Base-by-base conservation (phyloP, 2,797 vertebrate species). In the Poeciliopsis infans region DNA sequence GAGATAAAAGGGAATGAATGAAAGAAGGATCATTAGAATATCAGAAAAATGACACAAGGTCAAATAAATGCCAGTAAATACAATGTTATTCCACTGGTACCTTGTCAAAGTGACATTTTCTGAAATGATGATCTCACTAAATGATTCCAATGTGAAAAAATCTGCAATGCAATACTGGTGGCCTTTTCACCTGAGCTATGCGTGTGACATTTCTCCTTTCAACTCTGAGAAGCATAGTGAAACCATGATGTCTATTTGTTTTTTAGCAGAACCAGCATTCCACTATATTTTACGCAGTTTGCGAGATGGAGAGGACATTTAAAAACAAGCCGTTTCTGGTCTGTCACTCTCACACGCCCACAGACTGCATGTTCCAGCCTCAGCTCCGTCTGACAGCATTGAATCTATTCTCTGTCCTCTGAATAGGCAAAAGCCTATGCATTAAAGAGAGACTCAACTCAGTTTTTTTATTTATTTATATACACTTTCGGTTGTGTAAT, bases 111-210 rank as follows among this genome's bases (percentile, higher is more conserved):
- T 5, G 28, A 16, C 13, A 64, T 88, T 70, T 79, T 68, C 79
- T 72, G 72, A 79, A 89, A 82, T 87, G 80, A 89, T 77, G 73
- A 53, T 12, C 15, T 20, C 80, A 5, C 77, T 76, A 51, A 57
- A 53, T 77, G 49, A 64, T 15, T 84, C 43, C 78, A 80, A 88
- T 84, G 74, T 28, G 53, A 80, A 75, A 81, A 49, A 76, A 82
- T 80, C 76, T 23, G 73, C 61, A 6, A 47, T 73, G 59, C 83
- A 90, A 85, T 79, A 81, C 73, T 39, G 7, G 18, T 90, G 89
- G 86, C 87, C 91, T 93, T 94, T 93, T 83, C 88, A 77, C 79
- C 81, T 91, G 89, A 92, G 87, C 76, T 88, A 89, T 85, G 91
- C 75, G 66, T 43, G 55, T 92, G 92, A 86, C 89, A 94, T 93